phyloP scores from a whole-genome alignment of 2,113 vertebrate species.

The Maccullochella peelii region DNA sequence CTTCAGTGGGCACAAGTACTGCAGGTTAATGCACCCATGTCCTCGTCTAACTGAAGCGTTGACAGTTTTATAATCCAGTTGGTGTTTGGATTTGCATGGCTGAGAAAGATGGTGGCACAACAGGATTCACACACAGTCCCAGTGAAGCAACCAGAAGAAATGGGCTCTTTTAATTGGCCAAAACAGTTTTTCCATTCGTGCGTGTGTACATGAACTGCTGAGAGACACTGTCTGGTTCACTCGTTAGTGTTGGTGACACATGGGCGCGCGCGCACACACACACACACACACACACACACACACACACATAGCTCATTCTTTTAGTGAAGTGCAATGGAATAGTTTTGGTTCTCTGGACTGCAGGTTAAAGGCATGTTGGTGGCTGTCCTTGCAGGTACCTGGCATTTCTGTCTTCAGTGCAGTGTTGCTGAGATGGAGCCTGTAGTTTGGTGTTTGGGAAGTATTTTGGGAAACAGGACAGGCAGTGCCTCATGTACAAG shows the following conservation, averaged over 20 bases:
- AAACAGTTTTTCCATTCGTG: constrained; percentile 19
- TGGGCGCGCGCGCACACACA: constrained; percentile 9
- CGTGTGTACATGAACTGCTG: constrained; percentile 38
- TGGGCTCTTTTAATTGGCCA: constrained; percentile 38
- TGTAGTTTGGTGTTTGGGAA: no score
- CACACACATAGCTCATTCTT: constrained; percentile 1
- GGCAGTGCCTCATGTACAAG: background rate
- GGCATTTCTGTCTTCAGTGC: no score
- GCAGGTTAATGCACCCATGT: background rate
- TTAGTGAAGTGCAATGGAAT: constrained; percentile 8
- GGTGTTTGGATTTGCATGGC: constrained; percentile 10
- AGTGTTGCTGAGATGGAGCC: no score
- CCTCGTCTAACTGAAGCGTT: background rate
- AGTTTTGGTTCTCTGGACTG: constrained; percentile 14
- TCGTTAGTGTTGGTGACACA: constrained; percentile 40
- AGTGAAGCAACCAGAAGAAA: constrained; percentile 27
- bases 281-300: background rate
- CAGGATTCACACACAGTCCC: constrained; percentile 18
- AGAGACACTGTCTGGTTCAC: constrained; percentile 49
- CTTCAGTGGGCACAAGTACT: background rate
- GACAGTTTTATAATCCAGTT: background rate
- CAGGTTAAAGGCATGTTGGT: no score
- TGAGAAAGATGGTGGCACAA: constrained; percentile 10
- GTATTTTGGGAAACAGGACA: background rate
- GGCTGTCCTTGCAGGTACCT: no score